phyloP scores from a whole-genome alignment of 2,113 vertebrate species.

The Apodemus speciosus region DNA sequence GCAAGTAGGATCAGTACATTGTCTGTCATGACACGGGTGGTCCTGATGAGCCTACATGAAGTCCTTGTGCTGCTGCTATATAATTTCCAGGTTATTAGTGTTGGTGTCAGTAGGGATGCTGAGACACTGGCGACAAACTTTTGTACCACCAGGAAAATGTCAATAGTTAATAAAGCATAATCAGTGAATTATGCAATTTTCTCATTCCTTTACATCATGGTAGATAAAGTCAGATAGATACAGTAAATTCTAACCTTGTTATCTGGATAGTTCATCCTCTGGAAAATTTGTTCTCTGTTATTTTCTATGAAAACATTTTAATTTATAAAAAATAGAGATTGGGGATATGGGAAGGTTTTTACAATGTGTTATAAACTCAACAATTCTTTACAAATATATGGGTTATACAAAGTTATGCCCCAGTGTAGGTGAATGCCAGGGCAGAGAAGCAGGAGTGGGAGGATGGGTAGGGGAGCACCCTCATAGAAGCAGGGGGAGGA shows the following conservation, averaged over 20 bases:
- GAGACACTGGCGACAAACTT: not conserved
- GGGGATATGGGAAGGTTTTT: not conserved
- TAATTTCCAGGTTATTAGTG: slow-evolving; percentile 35
- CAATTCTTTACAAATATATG: not conserved
- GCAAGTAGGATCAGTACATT: not conserved
- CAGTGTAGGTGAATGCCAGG: too few species aligned
- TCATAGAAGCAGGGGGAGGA: too few species aligned
- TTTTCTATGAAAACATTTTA: slow-evolving; percentile 22
- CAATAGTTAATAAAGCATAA: slow-evolving; percentile 46
- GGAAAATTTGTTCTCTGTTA: slow-evolving; percentile 29
- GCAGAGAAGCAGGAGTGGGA: too few species aligned
- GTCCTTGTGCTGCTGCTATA: not conserved
- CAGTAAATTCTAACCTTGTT: slow-evolving; percentile 11
- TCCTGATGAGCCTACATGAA: not conserved
- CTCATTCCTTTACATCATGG: slow-evolving; percentile 11
- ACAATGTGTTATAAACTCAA: not conserved
- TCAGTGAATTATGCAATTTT: slow-evolving; percentile 29
- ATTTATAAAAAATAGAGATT: slow-evolving; percentile 6
- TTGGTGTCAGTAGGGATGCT: not conserved
- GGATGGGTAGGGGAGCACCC: too few species aligned
- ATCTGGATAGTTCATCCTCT: slow-evolving; percentile 20
- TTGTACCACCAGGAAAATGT: not conserved
- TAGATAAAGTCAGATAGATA: slow-evolving; percentile 53
- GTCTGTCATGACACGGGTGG: not conserved
- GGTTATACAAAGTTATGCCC: not conserved